phyloP scores from a whole-genome alignment of 2,888 invertebrate genomes.

The Lepidochitona cinerea region DNA sequence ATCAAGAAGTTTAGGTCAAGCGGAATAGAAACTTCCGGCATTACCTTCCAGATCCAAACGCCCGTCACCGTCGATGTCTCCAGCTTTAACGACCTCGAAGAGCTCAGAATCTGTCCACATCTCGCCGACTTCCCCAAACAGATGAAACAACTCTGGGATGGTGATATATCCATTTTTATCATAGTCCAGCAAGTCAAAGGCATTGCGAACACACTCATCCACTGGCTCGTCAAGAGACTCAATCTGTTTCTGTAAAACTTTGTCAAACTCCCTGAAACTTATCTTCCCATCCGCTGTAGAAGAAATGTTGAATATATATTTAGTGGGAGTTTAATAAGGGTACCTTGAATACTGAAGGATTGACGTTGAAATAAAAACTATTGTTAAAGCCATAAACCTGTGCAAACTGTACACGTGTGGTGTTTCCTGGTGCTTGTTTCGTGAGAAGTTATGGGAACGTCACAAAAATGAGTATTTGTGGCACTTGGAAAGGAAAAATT shows the following conservation, averaged over 20 bases:
- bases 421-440: too few relatives aligned
- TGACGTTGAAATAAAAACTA: too few relatives aligned
- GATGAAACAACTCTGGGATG: neutral
- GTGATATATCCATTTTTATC: constrained; percentile 7
- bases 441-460: too few relatives aligned
- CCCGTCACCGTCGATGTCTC: neutral
- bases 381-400: too few relatives aligned
- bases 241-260: neutral
- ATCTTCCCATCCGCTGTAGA: neutral
- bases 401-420: too few relatives aligned
- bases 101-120: neutral
- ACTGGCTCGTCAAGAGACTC: neutral
- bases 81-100: neutral
- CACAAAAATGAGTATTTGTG: too few relatives aligned
- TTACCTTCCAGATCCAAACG: neutral
- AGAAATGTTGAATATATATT: too few relatives aligned
- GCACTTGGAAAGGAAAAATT: too few relatives aligned
- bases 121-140: neutral
- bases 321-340: too few relatives aligned
- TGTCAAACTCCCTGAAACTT: neutral
- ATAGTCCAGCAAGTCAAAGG: neutral
- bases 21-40: neutral
- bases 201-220: neutral
- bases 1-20: too few relatives aligned
- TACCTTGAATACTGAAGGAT: too few relatives aligned